Conservation (phyloP, 2,797 vertebrate genomes). For the Percopsis omiscomaycus region DNA sequence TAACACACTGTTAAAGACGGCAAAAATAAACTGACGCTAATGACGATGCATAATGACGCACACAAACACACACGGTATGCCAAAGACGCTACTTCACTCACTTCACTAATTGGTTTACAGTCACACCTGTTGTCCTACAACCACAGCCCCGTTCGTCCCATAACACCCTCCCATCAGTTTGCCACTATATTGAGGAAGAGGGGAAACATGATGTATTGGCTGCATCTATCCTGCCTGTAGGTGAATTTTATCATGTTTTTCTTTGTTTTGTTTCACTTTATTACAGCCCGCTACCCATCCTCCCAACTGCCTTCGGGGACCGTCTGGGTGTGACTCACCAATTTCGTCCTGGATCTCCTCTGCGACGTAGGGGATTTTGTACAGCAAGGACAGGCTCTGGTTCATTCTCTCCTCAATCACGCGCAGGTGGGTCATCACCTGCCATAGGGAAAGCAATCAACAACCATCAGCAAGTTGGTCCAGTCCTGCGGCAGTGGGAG, state of each 20-base stretch:
- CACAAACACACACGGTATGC: no score
- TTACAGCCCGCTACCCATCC: background rate
- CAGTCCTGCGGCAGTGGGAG: background rate
- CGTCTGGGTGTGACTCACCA: conserved; percentile 56
- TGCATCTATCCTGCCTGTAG: no score
- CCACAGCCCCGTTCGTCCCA: no score
- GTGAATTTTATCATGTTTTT: no score
- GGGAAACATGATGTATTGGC: no score
- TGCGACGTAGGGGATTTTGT: conserved; percentile 95
- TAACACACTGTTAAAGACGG: background rate
- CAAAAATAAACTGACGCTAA: background rate
- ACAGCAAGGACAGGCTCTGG: conserved; percentile 95
- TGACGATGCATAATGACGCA: no score
- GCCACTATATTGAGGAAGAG: no score
- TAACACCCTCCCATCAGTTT: no score
- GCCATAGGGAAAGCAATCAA: conserved; percentile 10
- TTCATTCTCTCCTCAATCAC: conserved; percentile 98
- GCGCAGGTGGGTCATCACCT: conserved; percentile 98
- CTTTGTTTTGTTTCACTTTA: no score
- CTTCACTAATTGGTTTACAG: no score
- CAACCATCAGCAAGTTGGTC: background rate
- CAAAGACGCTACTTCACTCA: no score
- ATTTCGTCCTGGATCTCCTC: conserved; percentile 97
- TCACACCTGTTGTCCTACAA: no score
- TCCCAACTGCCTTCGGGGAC: conserved; percentile 1